Evolutionary conservation across 2,888 invertebrate species (phyloP).

Genomic region (Ramazzottius varieornatus): DNA sequence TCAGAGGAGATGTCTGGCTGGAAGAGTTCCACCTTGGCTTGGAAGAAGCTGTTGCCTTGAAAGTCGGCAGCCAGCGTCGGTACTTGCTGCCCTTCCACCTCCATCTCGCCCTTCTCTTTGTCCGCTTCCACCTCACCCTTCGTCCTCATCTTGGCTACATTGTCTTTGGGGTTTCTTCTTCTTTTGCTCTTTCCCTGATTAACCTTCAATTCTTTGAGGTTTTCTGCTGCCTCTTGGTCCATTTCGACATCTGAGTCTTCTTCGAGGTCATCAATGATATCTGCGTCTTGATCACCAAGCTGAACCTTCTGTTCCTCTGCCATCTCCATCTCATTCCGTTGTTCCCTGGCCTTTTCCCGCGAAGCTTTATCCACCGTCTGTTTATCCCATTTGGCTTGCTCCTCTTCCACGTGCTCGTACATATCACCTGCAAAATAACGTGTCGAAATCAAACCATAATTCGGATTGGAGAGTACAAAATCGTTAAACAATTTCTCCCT

Average conservation of each 20-base stretch:
- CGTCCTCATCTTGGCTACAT: background rate
- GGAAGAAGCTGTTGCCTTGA: slow-evolving; percentile 44
- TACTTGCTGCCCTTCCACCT: slow-evolving; percentile 43
- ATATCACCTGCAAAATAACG: background rate
- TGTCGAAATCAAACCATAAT: no score
- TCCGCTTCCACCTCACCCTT: slow-evolving; percentile 10
- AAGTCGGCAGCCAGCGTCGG: slow-evolving; percentile 38
- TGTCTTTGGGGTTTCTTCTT: slow-evolving; percentile 7
- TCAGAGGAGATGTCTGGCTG: slow-evolving; percentile 6
- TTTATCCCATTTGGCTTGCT: slow-evolving; percentile 20
- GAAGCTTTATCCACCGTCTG: slow-evolving; percentile 8
- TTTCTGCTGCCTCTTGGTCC: slow-evolving; percentile 5
- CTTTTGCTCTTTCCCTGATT: slow-evolving; percentile 5
- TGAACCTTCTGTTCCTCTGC: slow-evolving; percentile 15
- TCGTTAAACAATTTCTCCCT: background rate
- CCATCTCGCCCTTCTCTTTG: slow-evolving; percentile 10
- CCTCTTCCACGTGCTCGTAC: slow-evolving; percentile 18
- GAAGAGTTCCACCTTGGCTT: slow-evolving; percentile 31
- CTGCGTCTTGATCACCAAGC: no score
- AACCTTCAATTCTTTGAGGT: slow-evolving; percentile 6
- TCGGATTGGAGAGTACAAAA: no score
- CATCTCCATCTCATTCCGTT: slow-evolving; percentile 34
- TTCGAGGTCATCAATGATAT: slow-evolving; percentile 5
- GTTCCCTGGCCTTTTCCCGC: slow-evolving; percentile 29
- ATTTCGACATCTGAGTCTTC: slow-evolving; percentile 6